Percentiles rank a stretch among this genome's conserved stretches.
These are phyloP conservation scores for Blennius ocellaris DNA, from an alignment of 2,113 vertebrate species.

Conservation along the genomic window DNA sequence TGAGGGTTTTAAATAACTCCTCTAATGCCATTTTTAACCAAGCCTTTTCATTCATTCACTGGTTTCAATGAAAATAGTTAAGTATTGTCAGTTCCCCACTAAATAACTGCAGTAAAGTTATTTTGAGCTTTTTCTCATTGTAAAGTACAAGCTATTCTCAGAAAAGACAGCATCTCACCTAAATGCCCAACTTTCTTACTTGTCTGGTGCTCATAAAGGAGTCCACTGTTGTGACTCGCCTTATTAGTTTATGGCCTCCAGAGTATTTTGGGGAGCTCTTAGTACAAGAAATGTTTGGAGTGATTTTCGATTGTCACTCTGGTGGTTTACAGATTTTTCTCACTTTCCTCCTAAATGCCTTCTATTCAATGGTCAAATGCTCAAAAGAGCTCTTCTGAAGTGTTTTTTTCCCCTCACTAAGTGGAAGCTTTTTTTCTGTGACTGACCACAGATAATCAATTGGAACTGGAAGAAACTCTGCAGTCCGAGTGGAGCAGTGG, in stretches of 20 bases:
- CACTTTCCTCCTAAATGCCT: slow-evolving; percentile 1
- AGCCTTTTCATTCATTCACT: slow-evolving; percentile 70
- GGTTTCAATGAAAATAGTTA: slow-evolving; percentile 45
- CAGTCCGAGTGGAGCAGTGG: background rate
- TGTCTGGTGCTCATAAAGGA: slow-evolving; percentile 50
- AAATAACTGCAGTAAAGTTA: slow-evolving; percentile 61
- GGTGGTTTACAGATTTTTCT: background rate
- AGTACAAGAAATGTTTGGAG: background rate
- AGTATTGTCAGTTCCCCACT: slow-evolving; percentile 13
- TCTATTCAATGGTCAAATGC: background rate
- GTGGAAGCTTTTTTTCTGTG: slow-evolving; percentile 5
- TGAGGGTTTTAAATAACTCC: slow-evolving; percentile 79
- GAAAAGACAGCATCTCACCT: background rate
- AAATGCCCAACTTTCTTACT: slow-evolving; percentile 23
- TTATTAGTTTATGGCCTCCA: slow-evolving; percentile 42
- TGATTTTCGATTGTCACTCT: background rate
- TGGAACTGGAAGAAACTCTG: background rate
- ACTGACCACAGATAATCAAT: slow-evolving; percentile 14
- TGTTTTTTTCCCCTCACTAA: background rate
- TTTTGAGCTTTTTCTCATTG: slow-evolving; percentile 27
- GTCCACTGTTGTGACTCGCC: slow-evolving; percentile 37
- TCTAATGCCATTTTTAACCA: slow-evolving; percentile 76
- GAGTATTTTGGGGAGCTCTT: slow-evolving; percentile 41
- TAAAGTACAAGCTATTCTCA: slow-evolving; percentile 27
- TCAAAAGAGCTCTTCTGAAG: background rate